Conservation (phyloP, 2,113 vertebrate species). For the Dicaeum eximium region DNA sequence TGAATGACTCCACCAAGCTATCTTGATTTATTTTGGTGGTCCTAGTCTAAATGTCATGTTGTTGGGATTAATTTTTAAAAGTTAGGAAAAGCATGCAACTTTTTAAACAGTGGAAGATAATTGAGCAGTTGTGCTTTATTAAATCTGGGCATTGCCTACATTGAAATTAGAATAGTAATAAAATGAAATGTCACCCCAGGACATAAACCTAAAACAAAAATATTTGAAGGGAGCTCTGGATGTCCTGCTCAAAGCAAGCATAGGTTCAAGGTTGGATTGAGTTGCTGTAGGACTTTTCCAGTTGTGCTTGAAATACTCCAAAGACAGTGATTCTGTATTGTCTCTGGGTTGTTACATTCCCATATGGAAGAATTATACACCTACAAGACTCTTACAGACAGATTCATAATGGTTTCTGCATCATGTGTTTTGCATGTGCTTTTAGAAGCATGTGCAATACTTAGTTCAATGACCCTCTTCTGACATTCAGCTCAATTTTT, state of each 20-base stretch:
- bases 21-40: background rate
- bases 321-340: background rate
- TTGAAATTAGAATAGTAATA: background rate
- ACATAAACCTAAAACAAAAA: background rate
- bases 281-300: background rate
- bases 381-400: background rate
- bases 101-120: background rate
- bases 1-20: background rate
- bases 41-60: background rate
- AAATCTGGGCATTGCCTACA: background rate
- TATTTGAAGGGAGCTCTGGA: background rate
- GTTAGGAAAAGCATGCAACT: background rate
- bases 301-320: background rate
- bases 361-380: background rate
- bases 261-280: background rate
- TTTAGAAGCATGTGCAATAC: background rate
- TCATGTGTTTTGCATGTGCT: background rate
- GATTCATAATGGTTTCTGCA: background rate
- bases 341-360: background rate
- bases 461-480: background rate
- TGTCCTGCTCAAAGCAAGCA: background rate
- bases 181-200: background rate
- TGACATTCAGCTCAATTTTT: background rate
- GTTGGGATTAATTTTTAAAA: background rate
- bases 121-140: background rate